A percentile compares a stretch with the other conserved stretches of the same genome.
Evolutionary conservation across 2,113 vertebrate species (phyloP).

Genomic region (Crotophaga sulcirostris): DNA sequence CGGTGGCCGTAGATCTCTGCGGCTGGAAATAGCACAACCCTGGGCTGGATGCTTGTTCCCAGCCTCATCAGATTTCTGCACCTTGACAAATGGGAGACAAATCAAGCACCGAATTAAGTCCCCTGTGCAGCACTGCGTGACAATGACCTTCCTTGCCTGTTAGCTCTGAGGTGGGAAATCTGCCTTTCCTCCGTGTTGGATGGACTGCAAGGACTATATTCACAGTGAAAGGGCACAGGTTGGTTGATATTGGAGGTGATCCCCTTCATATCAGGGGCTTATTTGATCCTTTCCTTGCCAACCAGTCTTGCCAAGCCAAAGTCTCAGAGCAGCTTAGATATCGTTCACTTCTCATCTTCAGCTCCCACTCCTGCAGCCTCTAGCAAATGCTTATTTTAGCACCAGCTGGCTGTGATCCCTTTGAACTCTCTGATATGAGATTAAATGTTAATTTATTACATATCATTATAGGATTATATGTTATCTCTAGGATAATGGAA

Average conservation of each 20-base stretch:
- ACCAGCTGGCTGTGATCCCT: conserved; percentile 50
- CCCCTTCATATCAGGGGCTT: neutral
- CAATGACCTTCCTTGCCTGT: neutral
- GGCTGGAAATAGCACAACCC: neutral
- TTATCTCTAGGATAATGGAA: conserved; percentile 53
- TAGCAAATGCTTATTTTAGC: conserved; percentile 52
- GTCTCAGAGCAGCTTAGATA: neutral
- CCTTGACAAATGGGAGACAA: fast-evolving
- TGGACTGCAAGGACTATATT: neutral
- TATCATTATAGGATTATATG: conserved; percentile 53
- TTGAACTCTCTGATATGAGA: conserved; percentile 50
- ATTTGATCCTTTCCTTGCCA: neutral
- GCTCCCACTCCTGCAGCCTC: conserved; percentile 9
- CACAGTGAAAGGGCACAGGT: neutral
- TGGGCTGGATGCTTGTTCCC: fast-evolving
- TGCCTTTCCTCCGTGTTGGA: neutral
- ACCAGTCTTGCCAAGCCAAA: neutral
- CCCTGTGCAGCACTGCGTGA: neutral
- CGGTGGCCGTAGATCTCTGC: neutral
- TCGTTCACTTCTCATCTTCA: neutral
- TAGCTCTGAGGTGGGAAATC: neutral
- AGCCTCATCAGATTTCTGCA: neutral
- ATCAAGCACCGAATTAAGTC: neutral
- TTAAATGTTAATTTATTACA: conserved; percentile 57
- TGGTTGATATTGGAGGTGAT: neutral